Conservation (phyloP, 1,140 invertebrate genomes). For the Cardiocondyla obscurior region DNA sequence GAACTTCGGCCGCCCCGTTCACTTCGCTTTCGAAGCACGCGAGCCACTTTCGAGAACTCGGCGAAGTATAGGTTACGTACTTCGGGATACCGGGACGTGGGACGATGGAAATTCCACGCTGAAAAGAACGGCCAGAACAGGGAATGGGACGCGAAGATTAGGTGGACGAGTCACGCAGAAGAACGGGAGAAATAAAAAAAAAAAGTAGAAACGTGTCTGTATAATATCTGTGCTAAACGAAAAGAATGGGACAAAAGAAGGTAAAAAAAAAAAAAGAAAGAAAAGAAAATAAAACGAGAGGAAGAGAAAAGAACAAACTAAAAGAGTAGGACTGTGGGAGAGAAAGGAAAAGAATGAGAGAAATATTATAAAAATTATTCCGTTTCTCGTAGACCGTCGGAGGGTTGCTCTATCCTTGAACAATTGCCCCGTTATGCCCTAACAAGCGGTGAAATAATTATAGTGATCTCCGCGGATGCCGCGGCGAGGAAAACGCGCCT, state of each 20-base stretch:
- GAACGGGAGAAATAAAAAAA: not conserved
- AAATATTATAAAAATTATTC: conserved; percentile 27
- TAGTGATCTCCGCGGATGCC: conserved; percentile 57
- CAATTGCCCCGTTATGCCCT: conserved; percentile 59
- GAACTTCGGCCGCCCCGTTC: conserved; percentile 4
- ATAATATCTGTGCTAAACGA: conserved; percentile 27
- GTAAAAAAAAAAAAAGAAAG: not conserved
- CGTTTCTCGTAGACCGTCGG: conserved; percentile 16
- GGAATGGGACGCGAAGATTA: conserved; percentile 18
- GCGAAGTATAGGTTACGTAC: conserved; percentile 37
- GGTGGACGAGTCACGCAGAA: conserved; percentile 41
- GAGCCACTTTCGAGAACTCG: conserved; percentile 53
- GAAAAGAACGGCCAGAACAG: not conserved
- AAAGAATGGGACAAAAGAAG: not conserved
- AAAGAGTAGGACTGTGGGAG: not conserved
- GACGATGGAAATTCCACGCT: conserved; percentile 29
- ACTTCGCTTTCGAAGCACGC: conserved; percentile 51
- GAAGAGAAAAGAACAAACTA: not conserved
- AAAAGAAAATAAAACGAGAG: not conserved
- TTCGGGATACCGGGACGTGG: conserved; percentile 16
- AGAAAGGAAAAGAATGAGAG: conserved; percentile 16
- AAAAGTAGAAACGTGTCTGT: not conserved
- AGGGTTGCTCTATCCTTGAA: conserved; percentile 32
- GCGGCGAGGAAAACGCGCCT: not conserved
- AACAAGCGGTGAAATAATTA: conserved; percentile 73